Evolutionary conservation across 1,140 invertebrate genomes (phyloP), one percentile per base, ranked within the genome.

Genomic region (Halesus radiatus): DNA sequence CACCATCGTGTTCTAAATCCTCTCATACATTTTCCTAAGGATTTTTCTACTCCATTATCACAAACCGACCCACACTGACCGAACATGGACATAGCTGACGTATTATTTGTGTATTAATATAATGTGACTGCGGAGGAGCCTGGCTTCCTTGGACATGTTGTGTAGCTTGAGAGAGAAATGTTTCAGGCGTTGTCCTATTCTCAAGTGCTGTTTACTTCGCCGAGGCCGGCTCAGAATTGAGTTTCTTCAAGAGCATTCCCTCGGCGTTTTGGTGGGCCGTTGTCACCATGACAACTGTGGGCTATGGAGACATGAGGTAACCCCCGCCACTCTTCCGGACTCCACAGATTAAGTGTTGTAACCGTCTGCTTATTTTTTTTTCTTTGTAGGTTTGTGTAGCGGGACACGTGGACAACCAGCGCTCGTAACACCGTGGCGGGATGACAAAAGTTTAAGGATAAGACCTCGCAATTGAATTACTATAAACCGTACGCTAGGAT

Each of bases 181-280:
- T 88, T 85, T 85, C 86, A 96, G 97, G 98, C 90, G 97, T 99
- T 89, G 96, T 99, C 87, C 94, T 99, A 87, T 99, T 99, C 93
- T 98, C 97, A 85, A 98, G 96, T 90, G 97, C 97, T 85, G 97
- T 99, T 85, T 99, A 98, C 92, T 99, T 99, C 92, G 98, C 98
- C 84, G 98, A 99, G 92, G 97, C 97, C 88, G 97, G 97, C 90
- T 94, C 96, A 87, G 95, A 97, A 89, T 94, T 96, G 91, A 97
- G 97, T 84, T 97, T 98, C 93, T 99, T 99, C 93, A 98, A 96
- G 90, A 98, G 96, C 88, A 99, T 99, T 91, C 98, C 98, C 86
- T 95, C 97, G 88, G 96, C 96, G 83, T 98, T 98, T 91, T 98
- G 97, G 97, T 98, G 97, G 96, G 95, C 94, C 78, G 94, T 97